These are phyloP conservation scores for Artemisiospiza belli DNA, from an alignment of 2,113 vertebrate species.

Conservation along the genomic window DNA sequence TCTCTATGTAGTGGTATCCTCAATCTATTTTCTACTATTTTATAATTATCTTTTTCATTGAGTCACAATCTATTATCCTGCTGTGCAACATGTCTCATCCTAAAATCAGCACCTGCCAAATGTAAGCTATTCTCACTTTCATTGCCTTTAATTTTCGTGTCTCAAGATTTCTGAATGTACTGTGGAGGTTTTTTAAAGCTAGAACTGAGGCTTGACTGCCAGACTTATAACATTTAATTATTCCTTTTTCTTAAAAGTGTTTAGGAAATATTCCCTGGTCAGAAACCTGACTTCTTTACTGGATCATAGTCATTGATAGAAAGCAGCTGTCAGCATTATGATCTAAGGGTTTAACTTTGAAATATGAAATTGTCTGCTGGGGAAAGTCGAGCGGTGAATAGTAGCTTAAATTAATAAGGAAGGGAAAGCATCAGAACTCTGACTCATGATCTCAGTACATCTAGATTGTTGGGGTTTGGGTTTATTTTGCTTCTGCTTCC, in stretches of 20 bases:
- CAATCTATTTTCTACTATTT: neutral
- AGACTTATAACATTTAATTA: neutral
- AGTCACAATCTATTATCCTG: slow-evolving; percentile 18
- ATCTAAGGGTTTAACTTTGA: neutral
- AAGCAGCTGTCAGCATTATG: neutral
- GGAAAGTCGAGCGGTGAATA: neutral
- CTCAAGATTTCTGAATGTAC: neutral
- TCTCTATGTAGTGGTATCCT: neutral
- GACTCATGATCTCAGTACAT: neutral
- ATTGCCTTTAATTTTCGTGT: slow-evolving; percentile 26
- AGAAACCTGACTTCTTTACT: neutral
- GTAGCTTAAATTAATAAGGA: neutral
- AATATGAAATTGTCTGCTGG: neutral
- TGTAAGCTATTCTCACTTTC: neutral
- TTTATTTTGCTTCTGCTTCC: neutral
- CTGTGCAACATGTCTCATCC: neutral
- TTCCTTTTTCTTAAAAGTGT: neutral
- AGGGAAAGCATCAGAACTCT: neutral
- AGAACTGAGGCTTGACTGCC: neutral
- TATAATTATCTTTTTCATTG: slow-evolving; percentile 39
- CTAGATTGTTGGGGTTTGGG: neutral
- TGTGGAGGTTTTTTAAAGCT: neutral
- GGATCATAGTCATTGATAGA: neutral
- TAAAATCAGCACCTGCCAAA: slow-evolving; percentile 39
- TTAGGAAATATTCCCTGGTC: neutral